Evolutionary conservation across 2,797 vertebrate species (phyloP).

Genomic region (Psittacula derbiana): DNA sequence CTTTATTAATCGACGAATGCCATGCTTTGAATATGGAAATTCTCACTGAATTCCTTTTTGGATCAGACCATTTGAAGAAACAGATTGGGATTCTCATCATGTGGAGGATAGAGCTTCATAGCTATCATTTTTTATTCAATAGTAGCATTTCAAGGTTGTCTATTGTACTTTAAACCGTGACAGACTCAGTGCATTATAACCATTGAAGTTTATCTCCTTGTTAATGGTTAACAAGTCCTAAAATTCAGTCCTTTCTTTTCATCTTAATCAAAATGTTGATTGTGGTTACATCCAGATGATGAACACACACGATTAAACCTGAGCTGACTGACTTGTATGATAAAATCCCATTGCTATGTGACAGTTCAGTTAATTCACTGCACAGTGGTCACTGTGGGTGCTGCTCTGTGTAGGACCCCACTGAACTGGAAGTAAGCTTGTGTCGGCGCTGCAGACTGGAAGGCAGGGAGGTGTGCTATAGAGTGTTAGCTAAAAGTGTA

Average conservation of each 20-base stretch:
- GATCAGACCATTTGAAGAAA: background rate
- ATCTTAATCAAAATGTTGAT: constrained; percentile 30
- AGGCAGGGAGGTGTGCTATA: accelerated
- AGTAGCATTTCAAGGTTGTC: background rate
- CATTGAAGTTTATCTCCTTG: background rate
- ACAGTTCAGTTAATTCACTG: accelerated
- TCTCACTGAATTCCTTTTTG: background rate
- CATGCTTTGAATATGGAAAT: background rate
- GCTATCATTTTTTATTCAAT: background rate
- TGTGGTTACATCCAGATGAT: constrained; percentile 30
- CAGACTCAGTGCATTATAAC: background rate
- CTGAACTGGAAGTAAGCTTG: background rate
- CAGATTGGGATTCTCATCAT: background rate
- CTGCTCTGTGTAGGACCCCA: background rate
- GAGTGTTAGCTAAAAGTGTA: background rate
- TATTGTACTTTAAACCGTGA: background rate
- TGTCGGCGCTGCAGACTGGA: background rate
- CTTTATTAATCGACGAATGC: background rate
- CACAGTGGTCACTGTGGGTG: background rate
- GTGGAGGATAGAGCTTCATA: background rate
- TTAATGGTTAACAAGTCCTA: background rate
- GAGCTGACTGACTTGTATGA: background rate
- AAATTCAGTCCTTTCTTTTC: background rate
- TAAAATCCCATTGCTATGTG: background rate
- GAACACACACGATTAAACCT: background rate